Evolutionary conservation across 2,797 vertebrate species (phyloP), one percentile per base, ranked within the genome.

Genomic region (Leptodactylus fallax): DNA sequence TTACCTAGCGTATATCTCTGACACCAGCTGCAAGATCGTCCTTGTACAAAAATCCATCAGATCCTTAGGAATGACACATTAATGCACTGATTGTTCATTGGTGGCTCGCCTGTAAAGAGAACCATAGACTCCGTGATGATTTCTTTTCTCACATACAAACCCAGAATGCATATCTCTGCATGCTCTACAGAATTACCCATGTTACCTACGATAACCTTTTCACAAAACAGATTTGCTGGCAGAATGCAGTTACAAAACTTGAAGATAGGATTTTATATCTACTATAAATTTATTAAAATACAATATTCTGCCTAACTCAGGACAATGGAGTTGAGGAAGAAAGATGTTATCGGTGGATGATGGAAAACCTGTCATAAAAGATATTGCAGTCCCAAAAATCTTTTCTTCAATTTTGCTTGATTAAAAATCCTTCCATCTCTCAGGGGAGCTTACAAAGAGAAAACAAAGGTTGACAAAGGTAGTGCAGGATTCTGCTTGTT

Each of bases 361-460:
- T 89, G 88, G 88, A 89, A 89, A 89, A 89, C 88, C 88, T 89
- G 88, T 80, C 88, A 89, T 72, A 83, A 89, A 87, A 86, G 88
- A 89, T 86, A 89, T 89, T 89, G 85, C 88, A 83, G 72, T 87
- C 85, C 88, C 84, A 77, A 82, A 88, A 89, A 89, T 86, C 85
- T 89, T 79, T 79, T 83, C 85, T 89, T 89, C 88, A 89, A 83
- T 89, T 89, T 87, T 87, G 23, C 88, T 83, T 89, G 88, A 89
- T 89, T 89, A 89, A 89, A 86, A 89, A 91, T 93, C 89, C 90
- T 91, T 91, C 81, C 83, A 81, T 91, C 90, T 92, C 90, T 90
- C 92, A 87, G 45, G 85, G 85, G 92, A 92, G 82, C 86, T 92
- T 92, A 92, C 91, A 90, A 88, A 92, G 91, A 91, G 91, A 92